Conservation (phyloP, 2,113 vertebrate genomes). For the Craseonycteris thonglongyai region DNA sequence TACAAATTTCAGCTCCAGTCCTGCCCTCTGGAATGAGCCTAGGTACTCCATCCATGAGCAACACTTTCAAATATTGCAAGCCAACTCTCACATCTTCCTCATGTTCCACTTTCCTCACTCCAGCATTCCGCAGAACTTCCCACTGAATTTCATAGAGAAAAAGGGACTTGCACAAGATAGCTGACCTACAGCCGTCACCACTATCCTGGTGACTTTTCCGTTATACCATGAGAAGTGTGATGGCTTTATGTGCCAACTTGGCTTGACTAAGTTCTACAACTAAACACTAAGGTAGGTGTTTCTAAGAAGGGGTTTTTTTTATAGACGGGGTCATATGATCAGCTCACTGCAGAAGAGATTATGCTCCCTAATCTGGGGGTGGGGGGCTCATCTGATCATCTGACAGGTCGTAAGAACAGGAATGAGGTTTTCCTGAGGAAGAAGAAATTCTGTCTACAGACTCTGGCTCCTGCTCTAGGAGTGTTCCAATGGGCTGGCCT, state of each 20-base stretch:
- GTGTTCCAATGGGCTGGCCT: not conserved
- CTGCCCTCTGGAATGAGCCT: not conserved
- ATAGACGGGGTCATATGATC: not conserved
- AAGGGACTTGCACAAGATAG: not conserved
- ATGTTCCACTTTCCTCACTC: not conserved
- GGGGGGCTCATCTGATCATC: not conserved
- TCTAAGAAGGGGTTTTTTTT: not conserved
- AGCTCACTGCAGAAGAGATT: not conserved
- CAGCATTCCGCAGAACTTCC: not conserved
- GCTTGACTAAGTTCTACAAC: not conserved
- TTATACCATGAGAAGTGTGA: not conserved
- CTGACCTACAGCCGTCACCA: not conserved
- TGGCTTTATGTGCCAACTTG: not conserved
- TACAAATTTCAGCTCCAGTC: too few relatives aligned
- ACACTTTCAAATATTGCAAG: not conserved
- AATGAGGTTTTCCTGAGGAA: not conserved
- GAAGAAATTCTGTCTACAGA: not conserved
- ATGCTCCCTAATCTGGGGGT: not conserved
- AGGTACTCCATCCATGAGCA: not conserved
- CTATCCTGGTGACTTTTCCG: not conserved
- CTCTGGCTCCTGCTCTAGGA: not conserved
- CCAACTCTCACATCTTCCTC: not conserved
- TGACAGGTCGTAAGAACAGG: not conserved
- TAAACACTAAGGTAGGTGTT: not conserved
- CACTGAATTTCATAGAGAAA: not conserved